These are phyloP conservation scores for Oopsacas minuta DNA, from an alignment of 37 sponge, comb jelly and placozoan species.

Conservation along the genomic window DNA sequence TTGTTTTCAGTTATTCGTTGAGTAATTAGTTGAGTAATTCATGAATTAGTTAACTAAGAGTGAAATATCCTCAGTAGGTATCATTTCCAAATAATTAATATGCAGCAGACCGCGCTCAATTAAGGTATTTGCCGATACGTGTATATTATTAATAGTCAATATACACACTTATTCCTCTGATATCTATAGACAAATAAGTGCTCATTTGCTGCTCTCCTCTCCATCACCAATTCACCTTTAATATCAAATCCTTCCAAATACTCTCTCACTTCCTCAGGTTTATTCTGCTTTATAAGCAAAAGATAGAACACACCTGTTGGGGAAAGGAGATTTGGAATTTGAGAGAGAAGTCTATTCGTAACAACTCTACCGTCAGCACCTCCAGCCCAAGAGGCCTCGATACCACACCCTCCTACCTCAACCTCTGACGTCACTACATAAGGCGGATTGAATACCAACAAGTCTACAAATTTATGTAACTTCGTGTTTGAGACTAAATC, in stretches of 20 bases:
- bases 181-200: neutral
- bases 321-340: slow-evolving; percentile 45
- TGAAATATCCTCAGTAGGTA: no score
- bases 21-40: no score
- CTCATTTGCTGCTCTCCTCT: slow-evolving; percentile 3
- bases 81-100: no score
- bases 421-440: slow-evolving; percentile 43
- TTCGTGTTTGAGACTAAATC: slow-evolving; percentile 21
- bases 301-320: slow-evolving; percentile 65
- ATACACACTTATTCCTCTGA: neutral
- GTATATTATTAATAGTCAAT: no score
- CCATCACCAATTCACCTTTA: neutral
- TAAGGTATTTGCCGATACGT: no score
- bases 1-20: no score
- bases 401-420: slow-evolving; percentile 42
- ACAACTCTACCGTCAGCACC: slow-evolving; percentile 83
- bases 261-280: slow-evolving; percentile 37
- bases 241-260: neutral
- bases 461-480: slow-evolving; percentile 49
- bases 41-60: no score
- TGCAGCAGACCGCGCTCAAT: no score
- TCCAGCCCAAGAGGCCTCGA: slow-evolving; percentile 86
- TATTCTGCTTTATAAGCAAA: slow-evolving; percentile 56
- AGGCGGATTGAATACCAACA: slow-evolving; percentile 89
- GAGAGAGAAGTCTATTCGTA: slow-evolving; percentile 59